Conservation (phyloP, 2,888 invertebrate genomes). For the Siphonodentalium dalli region DNA sequence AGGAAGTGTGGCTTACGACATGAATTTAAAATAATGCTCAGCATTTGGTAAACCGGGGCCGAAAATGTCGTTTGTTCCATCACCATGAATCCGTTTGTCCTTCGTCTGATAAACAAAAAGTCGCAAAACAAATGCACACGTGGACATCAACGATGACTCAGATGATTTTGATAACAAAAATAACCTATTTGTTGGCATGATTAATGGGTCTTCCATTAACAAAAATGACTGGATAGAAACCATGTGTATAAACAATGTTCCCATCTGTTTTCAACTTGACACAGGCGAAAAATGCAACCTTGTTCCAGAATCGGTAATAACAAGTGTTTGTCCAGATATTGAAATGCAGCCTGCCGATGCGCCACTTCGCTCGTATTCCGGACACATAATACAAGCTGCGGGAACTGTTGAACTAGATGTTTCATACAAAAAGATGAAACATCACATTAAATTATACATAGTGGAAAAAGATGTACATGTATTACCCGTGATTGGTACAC, state of each 20-base stretch:
- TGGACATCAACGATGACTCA: too few relatives aligned
- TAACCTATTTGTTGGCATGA: too few relatives aligned
- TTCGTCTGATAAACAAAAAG: too few relatives aligned
- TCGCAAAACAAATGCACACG: too few relatives aligned
- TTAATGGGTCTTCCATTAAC: too few relatives aligned
- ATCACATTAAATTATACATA: slow-evolving; percentile 1
- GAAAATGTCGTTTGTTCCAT: too few relatives aligned
- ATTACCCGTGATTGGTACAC: not conserved
- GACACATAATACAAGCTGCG: slow-evolving; percentile 6
- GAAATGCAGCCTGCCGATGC: not conserved
- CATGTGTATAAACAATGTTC: not conserved
- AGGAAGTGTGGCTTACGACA: too few relatives aligned
- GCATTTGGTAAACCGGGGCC: too few relatives aligned
- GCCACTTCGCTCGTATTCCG: slow-evolving; percentile 1
- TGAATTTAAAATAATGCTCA: too few relatives aligned
- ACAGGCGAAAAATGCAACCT: slow-evolving; percentile 8
- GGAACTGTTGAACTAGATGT: slow-evolving; percentile 2
- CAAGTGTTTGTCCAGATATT: not conserved
- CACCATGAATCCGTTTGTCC: too few relatives aligned
- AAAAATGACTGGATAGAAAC: slow-evolving; percentile 3
- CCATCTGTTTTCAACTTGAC: slow-evolving; percentile 3
- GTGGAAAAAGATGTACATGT: not conserved
- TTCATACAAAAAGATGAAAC: not conserved
- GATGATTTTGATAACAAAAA: too few relatives aligned
- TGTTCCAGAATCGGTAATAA: not conserved